A percentile compares a stretch with the other conserved stretches of the same genome.
These are phyloP conservation scores for Cerastoderma edule DNA, from an alignment of 2,888 invertebrate genomes.

Conservation along the genomic window DNA sequence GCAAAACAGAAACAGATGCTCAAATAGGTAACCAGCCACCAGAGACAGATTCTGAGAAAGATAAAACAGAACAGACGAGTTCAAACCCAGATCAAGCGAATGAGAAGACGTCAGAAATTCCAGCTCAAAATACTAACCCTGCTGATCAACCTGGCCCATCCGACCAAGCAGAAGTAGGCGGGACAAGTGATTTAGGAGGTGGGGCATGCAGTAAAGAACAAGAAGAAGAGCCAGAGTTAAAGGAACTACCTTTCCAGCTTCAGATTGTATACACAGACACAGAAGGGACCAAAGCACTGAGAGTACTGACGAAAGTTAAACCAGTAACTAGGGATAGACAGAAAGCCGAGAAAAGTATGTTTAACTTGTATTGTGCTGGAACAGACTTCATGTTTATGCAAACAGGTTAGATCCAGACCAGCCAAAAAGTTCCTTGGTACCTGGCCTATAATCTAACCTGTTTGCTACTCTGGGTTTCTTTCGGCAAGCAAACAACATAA, in stretches of 20 bases:
- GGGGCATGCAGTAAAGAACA: constrained; percentile 17
- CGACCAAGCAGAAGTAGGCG: background rate
- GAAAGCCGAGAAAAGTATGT: constrained; percentile 77
- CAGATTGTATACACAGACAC: constrained; percentile 79
- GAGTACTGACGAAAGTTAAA: constrained; percentile 77
- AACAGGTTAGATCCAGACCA: background rate
- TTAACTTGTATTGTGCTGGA: too few species aligned
- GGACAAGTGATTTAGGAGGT: background rate
- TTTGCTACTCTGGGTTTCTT: too few species aligned
- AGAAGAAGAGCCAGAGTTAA: constrained; percentile 17
- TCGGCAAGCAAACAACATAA: too few species aligned
- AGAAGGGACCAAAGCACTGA: constrained; percentile 80
- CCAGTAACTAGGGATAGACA: constrained; percentile 77
- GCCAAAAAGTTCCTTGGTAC: too few species aligned
- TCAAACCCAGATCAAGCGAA: background rate
- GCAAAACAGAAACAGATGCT: background rate
- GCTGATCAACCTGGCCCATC: background rate
- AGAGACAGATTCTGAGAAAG: background rate
- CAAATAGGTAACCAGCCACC: background rate
- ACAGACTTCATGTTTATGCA: background rate
- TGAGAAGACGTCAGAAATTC: too few species aligned
- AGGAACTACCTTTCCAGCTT: constrained; percentile 80
- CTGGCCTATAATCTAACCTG: too few species aligned
- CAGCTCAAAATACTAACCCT: too few species aligned
- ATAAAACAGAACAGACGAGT: background rate